Conservation (phyloP, 2,797 vertebrate genomes). For the Loris lydekkerianus region DNA sequence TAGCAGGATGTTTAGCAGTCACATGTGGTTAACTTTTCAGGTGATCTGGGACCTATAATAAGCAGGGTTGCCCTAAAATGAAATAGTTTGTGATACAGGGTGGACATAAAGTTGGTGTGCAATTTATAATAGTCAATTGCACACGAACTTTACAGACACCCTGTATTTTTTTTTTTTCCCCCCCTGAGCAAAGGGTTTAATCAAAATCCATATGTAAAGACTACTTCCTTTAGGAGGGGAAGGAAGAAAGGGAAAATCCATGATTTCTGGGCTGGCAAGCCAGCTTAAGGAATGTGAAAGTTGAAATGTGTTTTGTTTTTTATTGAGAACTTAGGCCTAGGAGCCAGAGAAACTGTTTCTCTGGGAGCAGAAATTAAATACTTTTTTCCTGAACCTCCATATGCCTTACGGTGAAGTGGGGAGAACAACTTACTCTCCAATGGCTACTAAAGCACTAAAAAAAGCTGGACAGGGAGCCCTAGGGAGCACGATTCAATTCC, state of each 20-base stretch:
- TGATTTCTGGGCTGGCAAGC: slow-evolving; percentile 50
- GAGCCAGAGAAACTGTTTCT: slow-evolving; percentile 36
- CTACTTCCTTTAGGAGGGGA: background rate
- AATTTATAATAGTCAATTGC: too few species aligned
- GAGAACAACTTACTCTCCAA: background rate
- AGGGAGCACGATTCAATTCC: background rate
- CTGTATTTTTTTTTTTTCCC: background rate
- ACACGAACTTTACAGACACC: too few species aligned
- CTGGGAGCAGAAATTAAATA: slow-evolving; percentile 32
- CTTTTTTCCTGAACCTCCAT: slow-evolving; percentile 19
- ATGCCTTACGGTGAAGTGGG: background rate
- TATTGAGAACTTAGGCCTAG: slow-evolving; percentile 47
- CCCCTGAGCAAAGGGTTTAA: slow-evolving; percentile 61
- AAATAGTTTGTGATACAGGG: background rate
- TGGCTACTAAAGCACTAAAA: background rate
- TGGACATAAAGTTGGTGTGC: too few species aligned
- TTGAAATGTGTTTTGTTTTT: slow-evolving; percentile 21
- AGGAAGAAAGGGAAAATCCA: background rate
- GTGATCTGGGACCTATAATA: slow-evolving; percentile 12
- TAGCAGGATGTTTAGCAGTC: background rate
- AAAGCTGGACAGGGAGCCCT: background rate
- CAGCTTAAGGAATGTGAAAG: slow-evolving; percentile 78
- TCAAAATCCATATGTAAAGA: slow-evolving; percentile 57
- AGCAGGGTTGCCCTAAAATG: background rate
- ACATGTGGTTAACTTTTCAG: slow-evolving; percentile 34